Conservation (phyloP, 1,140 invertebrate genomes). For the Dreissena polymorpha region DNA sequence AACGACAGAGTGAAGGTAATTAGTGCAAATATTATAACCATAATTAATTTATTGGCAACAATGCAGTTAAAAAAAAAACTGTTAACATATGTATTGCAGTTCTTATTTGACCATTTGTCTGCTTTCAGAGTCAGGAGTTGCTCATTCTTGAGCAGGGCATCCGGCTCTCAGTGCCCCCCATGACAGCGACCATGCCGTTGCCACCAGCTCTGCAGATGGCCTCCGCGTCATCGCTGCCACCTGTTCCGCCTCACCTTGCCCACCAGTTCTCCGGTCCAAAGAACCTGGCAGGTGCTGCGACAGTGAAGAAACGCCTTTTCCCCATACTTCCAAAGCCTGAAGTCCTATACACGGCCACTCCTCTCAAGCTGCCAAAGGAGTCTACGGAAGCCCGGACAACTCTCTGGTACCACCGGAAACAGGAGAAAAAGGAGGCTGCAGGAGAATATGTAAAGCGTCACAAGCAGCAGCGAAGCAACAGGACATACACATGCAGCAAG, state of each 20-base stretch:
- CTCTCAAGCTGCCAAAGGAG: background rate
- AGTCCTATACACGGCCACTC: background rate
- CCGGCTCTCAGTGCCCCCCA: background rate
- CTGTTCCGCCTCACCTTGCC: background rate
- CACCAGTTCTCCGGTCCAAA: background rate
- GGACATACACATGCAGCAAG: slow-evolving; percentile 12
- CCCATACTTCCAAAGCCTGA: background rate
- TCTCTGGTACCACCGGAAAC: background rate
- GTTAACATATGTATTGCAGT: background rate
- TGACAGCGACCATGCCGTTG: background rate
- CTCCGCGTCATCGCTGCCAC: background rate
- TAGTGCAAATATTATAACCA: background rate
- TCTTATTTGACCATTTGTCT: background rate
- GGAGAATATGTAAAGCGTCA: background rate
- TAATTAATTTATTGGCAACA: background rate
- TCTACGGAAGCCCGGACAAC: background rate
- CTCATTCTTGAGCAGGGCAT: background rate
- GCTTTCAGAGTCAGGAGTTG: slow-evolving; percentile 3
- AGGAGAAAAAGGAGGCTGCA: too few species aligned
- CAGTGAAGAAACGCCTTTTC: background rate
- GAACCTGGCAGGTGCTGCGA: background rate
- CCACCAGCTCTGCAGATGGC: background rate
- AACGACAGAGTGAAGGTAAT: too few species aligned
- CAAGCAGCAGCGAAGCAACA: background rate
- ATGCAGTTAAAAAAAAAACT: background rate